Evolutionary conservation across 2,797 vertebrate species (phyloP), one percentile per base, ranked within the genome.

Genomic region (Tauraco hartlaubi): DNA sequence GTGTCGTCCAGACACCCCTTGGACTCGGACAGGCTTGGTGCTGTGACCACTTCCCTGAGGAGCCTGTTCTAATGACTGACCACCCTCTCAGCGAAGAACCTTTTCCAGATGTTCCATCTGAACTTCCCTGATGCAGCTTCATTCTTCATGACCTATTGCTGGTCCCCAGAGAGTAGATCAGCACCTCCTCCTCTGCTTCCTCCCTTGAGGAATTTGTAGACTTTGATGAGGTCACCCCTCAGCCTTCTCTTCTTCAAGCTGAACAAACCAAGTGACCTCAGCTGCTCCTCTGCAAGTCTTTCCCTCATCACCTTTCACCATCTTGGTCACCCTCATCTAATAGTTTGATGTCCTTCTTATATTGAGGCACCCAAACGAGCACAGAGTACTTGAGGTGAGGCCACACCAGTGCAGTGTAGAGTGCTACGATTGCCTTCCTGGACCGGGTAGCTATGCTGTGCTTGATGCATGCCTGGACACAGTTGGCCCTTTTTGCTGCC

Each of bases 111-210:
- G 10, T 71, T 28, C 25, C 25, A 4, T 6, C 33, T 51, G 39
- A 82, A 72, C 26, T 92, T 85, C n/a, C 18, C 10, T n/a, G 19
- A 23, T 2, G 1, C 28, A 67, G 28, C 58, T 76, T 83, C n/a
- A 35, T 59, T 75, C 15, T 6, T 58, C 1, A 0, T 89, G 25
- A 81, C 26, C 17, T 62, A 1, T 46, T 2, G 0, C 20, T 62
- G 43, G 15, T 75, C 15, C 37, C 7, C 29, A 68, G 39, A 55
- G 14, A 58, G 17, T 10, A 59, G 59, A 21, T 33, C n/a, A 73
- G 31, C 28, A 44, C 23, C n/a, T 75, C 11, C 5, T 1, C 25
- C 9, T 31, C 14, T 0, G 0, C 62, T 72, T 33, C 33, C 9
- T 1, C 1, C 9, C 5, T 1, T 49, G 17, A 80, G 55, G 37